Evolutionary conservation across 2,113 vertebrate species (phyloP), one percentile per base, ranked within the genome.

Genomic region (Cryptotis parvus): DNA sequence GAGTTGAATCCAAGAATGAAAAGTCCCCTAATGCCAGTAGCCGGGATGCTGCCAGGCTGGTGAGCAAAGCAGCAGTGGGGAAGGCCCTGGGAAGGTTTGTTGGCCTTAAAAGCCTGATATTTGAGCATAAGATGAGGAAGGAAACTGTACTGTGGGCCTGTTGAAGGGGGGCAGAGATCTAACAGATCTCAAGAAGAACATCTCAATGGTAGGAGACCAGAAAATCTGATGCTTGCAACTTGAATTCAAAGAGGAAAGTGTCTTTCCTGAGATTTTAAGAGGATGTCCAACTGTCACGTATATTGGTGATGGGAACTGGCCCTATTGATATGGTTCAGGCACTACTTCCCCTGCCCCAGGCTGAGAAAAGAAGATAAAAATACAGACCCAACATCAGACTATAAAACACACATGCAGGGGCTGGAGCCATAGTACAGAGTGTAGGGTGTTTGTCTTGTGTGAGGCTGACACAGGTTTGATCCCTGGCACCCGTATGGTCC

Each of bases 281-380:
- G 11, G 22, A 73, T 41, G 9, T 27, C 41, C 29, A 39, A 81
- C 3, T 26, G 39, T 74, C 31, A 85, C 10, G 12, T 18, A 49
- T 90, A 33, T 41, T 58, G 77, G 65, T n/a, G 33, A 45, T 65
- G 70, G 74, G 84, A 78, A 82, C 61, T 85, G 70, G 86, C 24
- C 35, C 27, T 35, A 58, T 43, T 27, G 66, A 15, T 55, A 58
- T 14, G 39, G 58, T 82, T 20, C 14, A 85, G 41, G 49, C 81
- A 82, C 33, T 14, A 49, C 45, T 49, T 14, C 8, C 49, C 49
- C 49, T 52, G 49, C 15, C 77, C 9, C 7, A 70, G 80, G 35
- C 6, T 55, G 75, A 82, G 74, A 78, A 82, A n/a, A 63, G 26
- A 93, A 89, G 90, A 52, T 37, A 66, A 87, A 91, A 84, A 79